Evolutionary conservation across 1,140 invertebrate genomes (phyloP).

Genomic region (Potamilus streckersoni): DNA sequence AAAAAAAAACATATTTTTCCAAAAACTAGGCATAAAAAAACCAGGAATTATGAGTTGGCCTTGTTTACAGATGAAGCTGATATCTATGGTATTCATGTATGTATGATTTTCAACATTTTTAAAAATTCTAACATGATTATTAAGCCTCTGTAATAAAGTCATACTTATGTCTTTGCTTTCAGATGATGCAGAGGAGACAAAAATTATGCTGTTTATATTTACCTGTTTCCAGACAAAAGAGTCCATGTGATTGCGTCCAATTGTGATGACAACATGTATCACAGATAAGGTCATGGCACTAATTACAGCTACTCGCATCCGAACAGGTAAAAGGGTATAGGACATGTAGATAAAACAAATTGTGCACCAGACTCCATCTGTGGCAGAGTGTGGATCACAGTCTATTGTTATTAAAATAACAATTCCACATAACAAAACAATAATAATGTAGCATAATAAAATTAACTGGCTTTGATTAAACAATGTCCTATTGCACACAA

Average conservation of each 20-base stretch:
- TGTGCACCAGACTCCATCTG: conserved; percentile 76
- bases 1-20: too few relatives aligned
- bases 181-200: too few relatives aligned
- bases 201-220: conserved; percentile 18
- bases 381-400: conserved; percentile 56
- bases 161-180: too few relatives aligned
- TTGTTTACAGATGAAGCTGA: too few relatives aligned
- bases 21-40: too few relatives aligned
- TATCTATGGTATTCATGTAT: too few relatives aligned
- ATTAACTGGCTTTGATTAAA: conserved; percentile 90
- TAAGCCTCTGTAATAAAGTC: too few relatives aligned
- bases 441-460: conserved; percentile 83
- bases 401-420: conserved; percentile 72
- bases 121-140: too few relatives aligned
- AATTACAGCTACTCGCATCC: conserved; percentile 80
- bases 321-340: conserved; percentile 86
- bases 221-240: conserved; percentile 66
- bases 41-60: too few relatives aligned
- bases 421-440: conserved; percentile 78
- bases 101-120: too few relatives aligned
- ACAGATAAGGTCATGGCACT: conserved; percentile 76
- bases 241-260: conserved; percentile 52
- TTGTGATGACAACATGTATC: conserved; percentile 75
- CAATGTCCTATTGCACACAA: conserved; percentile 81
- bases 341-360: conserved; percentile 88